A percentile compares a stretch with the other conserved stretches of the same genome.
These are phyloP conservation scores for Sisyra terminalis DNA, from an alignment of 2,888 invertebrate genomes.

Conservation along the genomic window DNA sequence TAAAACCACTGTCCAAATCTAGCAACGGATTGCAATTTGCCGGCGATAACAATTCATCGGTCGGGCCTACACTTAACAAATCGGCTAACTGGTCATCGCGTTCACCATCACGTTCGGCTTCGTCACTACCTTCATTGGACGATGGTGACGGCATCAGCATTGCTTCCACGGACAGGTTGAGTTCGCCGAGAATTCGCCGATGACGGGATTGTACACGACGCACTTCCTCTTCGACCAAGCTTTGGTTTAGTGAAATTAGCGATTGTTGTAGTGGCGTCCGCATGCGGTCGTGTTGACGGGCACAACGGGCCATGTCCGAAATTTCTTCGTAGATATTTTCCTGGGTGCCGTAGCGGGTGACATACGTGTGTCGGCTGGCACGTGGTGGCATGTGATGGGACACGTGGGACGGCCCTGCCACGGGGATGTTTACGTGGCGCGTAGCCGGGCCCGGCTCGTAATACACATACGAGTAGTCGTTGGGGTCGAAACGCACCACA, in stretches of 20 bases:
- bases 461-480: conserved; percentile 70
- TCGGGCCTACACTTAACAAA: conserved; percentile 48
- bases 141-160: conserved; percentile 70
- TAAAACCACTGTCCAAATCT: conserved; percentile 68
- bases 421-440: conserved; percentile 46
- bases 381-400: conserved; percentile 2
- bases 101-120: conserved; percentile 43
- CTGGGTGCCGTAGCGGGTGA: conserved; percentile 66
- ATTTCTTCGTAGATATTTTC: conserved; percentile 75
- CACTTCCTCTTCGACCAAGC: conserved; percentile 68
- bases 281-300: conserved; percentile 9
- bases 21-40: conserved; percentile 33
- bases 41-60: conserved; percentile 55
- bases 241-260: conserved; percentile 48
- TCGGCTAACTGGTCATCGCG: conserved; percentile 46
- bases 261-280: conserved; percentile 29
- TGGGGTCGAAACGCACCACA: conserved; percentile 19
- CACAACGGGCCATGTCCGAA: conserved; percentile 35
- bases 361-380: conserved; percentile 47
- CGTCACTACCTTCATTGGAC: conserved; percentile 36
- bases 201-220: conserved; percentile 70
- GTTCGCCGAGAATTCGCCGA: conserved; percentile 65
- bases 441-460: conserved; percentile 53
- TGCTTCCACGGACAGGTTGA: conserved; percentile 76
- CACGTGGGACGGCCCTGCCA: conserved; percentile 23